Percentiles rank a stretch among this genome's conserved stretches.
Conservation (phyloP, 2,113 vertebrate genomes). For the Hypomesus transpacificus region DNA sequence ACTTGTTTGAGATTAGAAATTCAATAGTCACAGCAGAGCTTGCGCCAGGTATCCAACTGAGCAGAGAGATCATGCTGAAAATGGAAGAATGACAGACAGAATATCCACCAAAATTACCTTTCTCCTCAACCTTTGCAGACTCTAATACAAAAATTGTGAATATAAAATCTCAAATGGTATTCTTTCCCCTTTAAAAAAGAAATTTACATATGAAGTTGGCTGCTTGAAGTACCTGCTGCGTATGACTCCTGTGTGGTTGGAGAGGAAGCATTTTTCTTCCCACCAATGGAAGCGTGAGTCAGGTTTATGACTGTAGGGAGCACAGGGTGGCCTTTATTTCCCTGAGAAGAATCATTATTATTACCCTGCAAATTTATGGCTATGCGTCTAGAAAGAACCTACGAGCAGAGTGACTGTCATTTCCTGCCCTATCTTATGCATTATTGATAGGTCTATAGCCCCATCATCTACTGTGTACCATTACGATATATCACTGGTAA, state of each 20-base stretch:
- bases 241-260: slow-evolving; percentile 63
- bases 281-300: slow-evolving; percentile 70
- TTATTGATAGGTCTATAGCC: slow-evolving; percentile 72
- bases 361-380: slow-evolving; percentile 73
- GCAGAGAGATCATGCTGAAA: too few species aligned
- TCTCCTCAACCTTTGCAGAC: slow-evolving; percentile 44
- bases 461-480: slow-evolving; percentile 64
- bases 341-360: slow-evolving; percentile 75
- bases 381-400: slow-evolving; percentile 64
- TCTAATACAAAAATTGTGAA: slow-evolving; percentile 60
- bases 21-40: too few species aligned
- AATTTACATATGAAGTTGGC: slow-evolving; percentile 68
- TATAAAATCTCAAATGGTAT: slow-evolving; percentile 66
- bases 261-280: slow-evolving; percentile 69
- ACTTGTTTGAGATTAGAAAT: too few species aligned
- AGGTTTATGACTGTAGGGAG: slow-evolving; percentile 73
- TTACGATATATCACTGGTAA: slow-evolving; percentile 58
- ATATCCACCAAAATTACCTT: slow-evolving; percentile 3
- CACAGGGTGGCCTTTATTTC: slow-evolving; percentile 74
- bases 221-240: slow-evolving; percentile 63
- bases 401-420: slow-evolving; percentile 69
- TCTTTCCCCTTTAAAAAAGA: slow-evolving; percentile 65
- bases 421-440: slow-evolving; percentile 69
- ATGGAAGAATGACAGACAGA: too few species aligned
- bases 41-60: too few species aligned